A percentile compares a stretch with the other conserved stretches of the same genome.
These are phyloP conservation scores for Lasiurus cinereus DNA, from an alignment of 2,113 vertebrate species.

Conservation along the genomic window DNA sequence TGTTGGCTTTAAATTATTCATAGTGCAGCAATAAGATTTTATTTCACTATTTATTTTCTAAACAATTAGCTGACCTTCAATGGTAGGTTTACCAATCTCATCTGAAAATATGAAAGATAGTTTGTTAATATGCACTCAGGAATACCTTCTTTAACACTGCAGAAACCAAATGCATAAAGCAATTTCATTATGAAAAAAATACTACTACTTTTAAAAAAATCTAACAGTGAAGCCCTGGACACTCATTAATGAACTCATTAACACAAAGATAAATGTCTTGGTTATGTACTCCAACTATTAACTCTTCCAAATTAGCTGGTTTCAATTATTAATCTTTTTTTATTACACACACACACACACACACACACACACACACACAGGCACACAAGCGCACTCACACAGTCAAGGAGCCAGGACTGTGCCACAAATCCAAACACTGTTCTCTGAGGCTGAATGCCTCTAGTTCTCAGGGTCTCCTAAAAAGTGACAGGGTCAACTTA, in stretches of 20 bases:
- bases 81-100: not conserved
- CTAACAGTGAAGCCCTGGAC: not conserved
- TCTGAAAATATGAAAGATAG: not conserved
- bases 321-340: constrained; percentile 37
- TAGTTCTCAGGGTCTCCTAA: not conserved
- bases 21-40: not conserved
- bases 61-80: constrained; percentile 8
- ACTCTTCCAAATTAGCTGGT: not conserved
- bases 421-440: not conserved
- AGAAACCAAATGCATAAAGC: constrained; percentile 11
- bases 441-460: not conserved
- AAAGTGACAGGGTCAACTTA: not conserved
- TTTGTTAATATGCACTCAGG: not conserved
- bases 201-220: not conserved
- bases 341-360: not conserved
- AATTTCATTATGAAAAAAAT: constrained; percentile 21
- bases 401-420: not conserved
- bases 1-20: constrained; percentile 17
- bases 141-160: constrained; percentile 10
- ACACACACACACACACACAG: not conserved
- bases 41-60: constrained; percentile 52
- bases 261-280: not conserved
- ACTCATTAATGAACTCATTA: constrained; percentile 20
- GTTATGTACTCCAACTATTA: constrained; percentile 2
- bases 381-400: not conserved